Base-by-base conservation (phyloP, 2,797 vertebrate genomes). In the Erpetoichthys calabaricus region DNA sequence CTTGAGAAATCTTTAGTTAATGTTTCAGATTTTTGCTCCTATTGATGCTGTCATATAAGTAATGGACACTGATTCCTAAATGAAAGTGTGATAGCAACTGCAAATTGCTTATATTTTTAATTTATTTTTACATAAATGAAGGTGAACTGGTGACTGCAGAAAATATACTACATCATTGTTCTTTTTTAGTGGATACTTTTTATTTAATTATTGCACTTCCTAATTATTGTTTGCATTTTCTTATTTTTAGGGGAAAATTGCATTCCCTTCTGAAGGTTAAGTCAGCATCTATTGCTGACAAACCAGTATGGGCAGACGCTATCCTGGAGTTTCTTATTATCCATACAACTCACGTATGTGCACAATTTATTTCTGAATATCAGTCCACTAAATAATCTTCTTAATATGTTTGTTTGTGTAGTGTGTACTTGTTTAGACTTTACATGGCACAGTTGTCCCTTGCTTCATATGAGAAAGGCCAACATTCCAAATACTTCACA, bases 331-430 rank as follows among this genome's bases (percentile, higher is more conserved):
- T 73, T 75, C 65, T 67, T 74, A 70, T 68, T 71, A 59, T 70
- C 78, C 77, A 64, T 73, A 75, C 74, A 74, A 61, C 74, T 82
- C 77, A 51, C 77, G 85, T 87, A 85, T 1, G 83, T 85, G 75
- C 67, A 58, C 65, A 42, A 45, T 9, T 49, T 0, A 1, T 61
- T 53, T 1, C 45, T 56, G 58, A 55, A 61, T 52, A 54, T 64
- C 8, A 7, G 8, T 54, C 5, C 41, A 41, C 41, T 54, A 7
- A 41, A 9, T 54, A 6, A 42, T 42, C 41, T 25, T 25, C 2
- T 25, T 25, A 25, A 25, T 25, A 25, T 25, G 25, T 25, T 25
- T 25, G 25, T 25, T 25, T 25, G 53, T 43, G 42, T 7, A 7
- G 25, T 42, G 25, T 41, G 10, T 41, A 25, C 44, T 41, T 43